A percentile compares a stretch with the other conserved stretches of the same genome.
These are phyloP conservation scores for Fukomys damarensis DNA, from an alignment of 2,113 vertebrate genomes.

Conservation along the genomic window DNA sequence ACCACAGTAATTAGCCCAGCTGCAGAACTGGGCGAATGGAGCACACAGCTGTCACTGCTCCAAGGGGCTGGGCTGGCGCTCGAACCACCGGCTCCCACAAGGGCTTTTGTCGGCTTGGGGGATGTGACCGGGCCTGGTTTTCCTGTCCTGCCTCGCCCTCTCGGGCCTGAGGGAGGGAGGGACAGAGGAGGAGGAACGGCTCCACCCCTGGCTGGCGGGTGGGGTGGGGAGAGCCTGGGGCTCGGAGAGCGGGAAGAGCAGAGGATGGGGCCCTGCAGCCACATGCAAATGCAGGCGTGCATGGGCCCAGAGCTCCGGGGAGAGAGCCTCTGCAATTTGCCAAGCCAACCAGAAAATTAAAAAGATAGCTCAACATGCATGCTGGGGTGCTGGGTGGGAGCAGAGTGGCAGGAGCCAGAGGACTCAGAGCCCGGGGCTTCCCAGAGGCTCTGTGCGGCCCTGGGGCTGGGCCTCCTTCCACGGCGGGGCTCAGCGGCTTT, in stretches of 20 bases:
- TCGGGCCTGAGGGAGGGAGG: background rate
- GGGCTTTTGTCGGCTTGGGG: conserved; percentile 27
- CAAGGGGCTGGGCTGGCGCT: background rate
- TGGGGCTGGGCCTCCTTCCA: background rate
- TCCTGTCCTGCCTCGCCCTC: background rate
- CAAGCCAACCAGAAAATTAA: conserved; percentile 79
- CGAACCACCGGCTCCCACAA: background rate
- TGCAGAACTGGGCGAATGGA: conserved; percentile 49
- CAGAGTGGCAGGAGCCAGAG: background rate
- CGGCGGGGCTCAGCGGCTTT: background rate
- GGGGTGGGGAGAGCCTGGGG: background rate
- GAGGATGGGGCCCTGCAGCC: background rate
- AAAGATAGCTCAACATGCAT: conserved; percentile 58
- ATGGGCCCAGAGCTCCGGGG: conserved; percentile 57
- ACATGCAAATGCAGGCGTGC: background rate
- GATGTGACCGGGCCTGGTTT: background rate
- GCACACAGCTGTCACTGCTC: conserved; percentile 37
- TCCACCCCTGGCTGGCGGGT: background rate
- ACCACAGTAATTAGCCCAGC: conserved; percentile 67
- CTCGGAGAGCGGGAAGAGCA: background rate
- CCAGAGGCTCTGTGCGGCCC: background rate
- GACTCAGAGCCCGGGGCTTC: background rate
- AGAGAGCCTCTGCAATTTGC: conserved; percentile 75
- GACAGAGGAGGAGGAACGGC: background rate
- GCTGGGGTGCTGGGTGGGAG: background rate